A percentile compares a stretch with the other conserved stretches of the same genome.
phyloP scores from a whole-genome alignment of 2,888 invertebrate genomes.

The Mellilla xanthometata region DNA sequence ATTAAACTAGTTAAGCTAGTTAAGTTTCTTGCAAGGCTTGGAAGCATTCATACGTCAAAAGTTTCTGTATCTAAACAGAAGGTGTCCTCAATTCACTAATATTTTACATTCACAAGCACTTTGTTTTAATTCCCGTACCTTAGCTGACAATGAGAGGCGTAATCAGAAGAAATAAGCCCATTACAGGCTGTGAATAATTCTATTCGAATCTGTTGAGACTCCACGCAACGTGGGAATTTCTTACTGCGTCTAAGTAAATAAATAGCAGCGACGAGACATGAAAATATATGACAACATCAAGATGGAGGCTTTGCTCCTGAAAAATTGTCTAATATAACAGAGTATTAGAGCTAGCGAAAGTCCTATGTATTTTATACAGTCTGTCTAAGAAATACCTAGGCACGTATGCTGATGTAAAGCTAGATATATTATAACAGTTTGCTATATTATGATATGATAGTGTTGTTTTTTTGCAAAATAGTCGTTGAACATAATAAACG shows the following conservation, averaged over 20 bases:
- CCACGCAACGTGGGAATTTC: conserved; percentile 25
- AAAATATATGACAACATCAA: not conserved
- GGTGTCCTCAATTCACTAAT: conserved; percentile 41
- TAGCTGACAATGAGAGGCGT: conserved; percentile 38
- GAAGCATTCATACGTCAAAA: conserved; percentile 17
- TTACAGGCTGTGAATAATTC: conserved; percentile 51
- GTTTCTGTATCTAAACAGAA: conserved; percentile 11
- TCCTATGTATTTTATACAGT: too few relatives aligned
- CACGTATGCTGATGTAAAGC: too few relatives aligned
- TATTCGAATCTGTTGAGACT: conserved; percentile 38
- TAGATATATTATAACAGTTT: too few relatives aligned
- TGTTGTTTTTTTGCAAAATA: too few relatives aligned
- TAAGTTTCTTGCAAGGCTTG: not conserved
- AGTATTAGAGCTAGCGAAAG: too few relatives aligned
- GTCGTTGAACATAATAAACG: too few relatives aligned
- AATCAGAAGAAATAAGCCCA: conserved; percentile 50
- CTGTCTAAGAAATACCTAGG: too few relatives aligned
- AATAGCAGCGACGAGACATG: not conserved
- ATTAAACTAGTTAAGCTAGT: too few relatives aligned
- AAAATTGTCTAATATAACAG: too few relatives aligned
- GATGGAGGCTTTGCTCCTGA: not conserved
- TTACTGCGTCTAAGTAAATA: conserved; percentile 22
- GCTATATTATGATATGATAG: too few relatives aligned
- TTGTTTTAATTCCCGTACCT: conserved; percentile 44
- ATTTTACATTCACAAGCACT: conserved; percentile 44